Percentiles rank a stretch among this genome's conserved stretches.
These are phyloP conservation scores for Sylvilagus floridanus DNA, from an alignment of 2,797 vertebrate genomes.

Conservation along the genomic window DNA sequence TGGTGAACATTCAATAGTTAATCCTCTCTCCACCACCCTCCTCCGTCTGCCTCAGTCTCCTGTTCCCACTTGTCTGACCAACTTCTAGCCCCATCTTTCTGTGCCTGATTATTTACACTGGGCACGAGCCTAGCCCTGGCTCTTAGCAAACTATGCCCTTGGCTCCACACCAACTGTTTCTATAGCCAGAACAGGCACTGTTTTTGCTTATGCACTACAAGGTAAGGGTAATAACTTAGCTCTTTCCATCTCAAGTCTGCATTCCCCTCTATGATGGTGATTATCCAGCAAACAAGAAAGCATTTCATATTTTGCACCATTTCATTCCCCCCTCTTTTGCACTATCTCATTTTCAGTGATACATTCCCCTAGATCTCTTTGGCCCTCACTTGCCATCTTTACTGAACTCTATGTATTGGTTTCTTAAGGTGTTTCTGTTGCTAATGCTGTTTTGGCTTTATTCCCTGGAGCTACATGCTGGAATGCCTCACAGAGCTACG, in stretches of 20 bases:
- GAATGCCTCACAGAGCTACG: background rate
- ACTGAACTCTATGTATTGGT: background rate
- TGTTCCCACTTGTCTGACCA: background rate
- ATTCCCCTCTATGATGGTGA: background rate
- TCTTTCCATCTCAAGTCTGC: background rate
- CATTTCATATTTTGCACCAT: background rate
- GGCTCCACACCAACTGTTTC: background rate
- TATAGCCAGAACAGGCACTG: background rate
- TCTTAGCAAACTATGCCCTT: background rate
- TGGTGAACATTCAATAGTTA: background rate
- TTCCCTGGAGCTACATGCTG: background rate
- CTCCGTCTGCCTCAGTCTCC: background rate
- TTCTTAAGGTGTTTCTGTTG: background rate
- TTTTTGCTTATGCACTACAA: background rate
- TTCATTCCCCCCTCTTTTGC: background rate
- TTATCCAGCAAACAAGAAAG: background rate
- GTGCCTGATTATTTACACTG: background rate
- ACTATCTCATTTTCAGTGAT: background rate
- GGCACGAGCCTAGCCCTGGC: background rate
- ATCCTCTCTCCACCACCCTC: background rate
- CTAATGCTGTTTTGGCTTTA: background rate
- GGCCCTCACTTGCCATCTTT: background rate
- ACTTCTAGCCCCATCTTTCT: background rate
- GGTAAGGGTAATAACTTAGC: background rate
- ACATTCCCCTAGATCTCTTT: background rate